Evolutionary conservation across 2,888 invertebrate species (phyloP), one percentile per base, ranked within the genome.

Genomic region (Lasioglossum zephyrum): DNA sequence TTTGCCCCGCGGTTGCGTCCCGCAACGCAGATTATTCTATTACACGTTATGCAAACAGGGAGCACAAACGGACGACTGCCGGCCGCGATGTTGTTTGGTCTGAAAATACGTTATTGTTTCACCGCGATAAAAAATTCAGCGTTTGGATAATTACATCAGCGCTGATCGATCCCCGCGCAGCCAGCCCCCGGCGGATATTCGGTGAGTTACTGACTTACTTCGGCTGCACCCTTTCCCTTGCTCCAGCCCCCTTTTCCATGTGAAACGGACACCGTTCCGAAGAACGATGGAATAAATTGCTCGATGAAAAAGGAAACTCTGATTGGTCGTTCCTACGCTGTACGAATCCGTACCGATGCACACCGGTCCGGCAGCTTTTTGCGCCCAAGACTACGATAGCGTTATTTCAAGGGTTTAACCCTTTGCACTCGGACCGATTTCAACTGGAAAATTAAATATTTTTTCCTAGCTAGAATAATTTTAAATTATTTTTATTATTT

Each of bases 31-130:
- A 94, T 94, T 94, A 94, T 94, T 94, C 93, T 93, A 94, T 94
- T 94, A 94, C 93, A 93, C 88, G 90, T 87, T 93, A 89, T 90
- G 93, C 92, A 91, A 94, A 94, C 92, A 94, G 87, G 86, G 84
- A 81, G 87, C 73, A 84, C 85, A 86, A 84, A 86, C 80, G 80
- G 85, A 88, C 74, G 87, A 87, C 53, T 9, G 53, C 53, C 18
- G 53, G 69, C 89, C 87, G 6, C 88, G 92, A 91, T 92, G 91
- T 96, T 96, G 96, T 96, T 96, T 96, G 96, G 96, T 96, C 96
- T 96, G 96, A 96, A 96, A 96, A 96, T 96, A 96, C 96, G 95
- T 95, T 96, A 96, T 96, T 96, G 96, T 96, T 96, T 96, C 96
- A 95, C 95, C 95, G 95, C 95, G 96, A 96, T 96, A 96, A 96